Percentiles rank a stretch among this genome's conserved stretches.
Conservation (phyloP, 2,113 vertebrate species). For the Microcebus ravelobensis region DNA sequence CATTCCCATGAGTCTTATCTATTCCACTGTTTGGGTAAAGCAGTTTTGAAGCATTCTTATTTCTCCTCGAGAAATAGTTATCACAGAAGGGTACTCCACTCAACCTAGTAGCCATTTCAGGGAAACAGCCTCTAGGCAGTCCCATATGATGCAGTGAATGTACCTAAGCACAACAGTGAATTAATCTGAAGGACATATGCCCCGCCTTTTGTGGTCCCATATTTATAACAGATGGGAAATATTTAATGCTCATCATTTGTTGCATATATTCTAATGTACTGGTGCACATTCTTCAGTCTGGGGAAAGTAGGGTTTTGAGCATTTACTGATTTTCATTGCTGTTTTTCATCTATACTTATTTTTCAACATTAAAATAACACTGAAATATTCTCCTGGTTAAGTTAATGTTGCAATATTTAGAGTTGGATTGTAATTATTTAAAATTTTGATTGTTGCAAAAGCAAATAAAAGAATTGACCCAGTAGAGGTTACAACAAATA, state of each 20-base stretch:
- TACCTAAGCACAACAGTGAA: neutral
- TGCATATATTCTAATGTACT: neutral
- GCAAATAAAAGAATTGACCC: neutral
- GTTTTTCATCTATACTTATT: conserved; percentile 18
- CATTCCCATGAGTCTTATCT: neutral
- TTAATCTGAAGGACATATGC: neutral
- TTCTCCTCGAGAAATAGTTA: neutral
- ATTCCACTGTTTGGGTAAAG: neutral
- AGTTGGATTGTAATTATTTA: neutral
- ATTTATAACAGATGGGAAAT: neutral
- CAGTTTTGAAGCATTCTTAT: neutral
- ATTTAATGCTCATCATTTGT: neutral
- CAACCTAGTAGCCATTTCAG: neutral
- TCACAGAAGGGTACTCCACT: neutral
- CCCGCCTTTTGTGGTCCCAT: neutral
- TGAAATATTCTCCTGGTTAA: neutral
- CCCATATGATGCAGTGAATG: neutral
- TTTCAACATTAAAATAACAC: conserved; percentile 28
- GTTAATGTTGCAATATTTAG: neutral
- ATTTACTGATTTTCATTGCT: conserved; percentile 1
- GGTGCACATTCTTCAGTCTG: neutral
- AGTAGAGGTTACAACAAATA: neutral
- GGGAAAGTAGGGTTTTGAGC: neutral
- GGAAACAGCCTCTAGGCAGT: neutral
- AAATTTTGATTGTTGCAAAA: neutral